Base-by-base conservation (phyloP, 2,113 vertebrate species). In the Sinocyclocheilus grahami region DNA sequence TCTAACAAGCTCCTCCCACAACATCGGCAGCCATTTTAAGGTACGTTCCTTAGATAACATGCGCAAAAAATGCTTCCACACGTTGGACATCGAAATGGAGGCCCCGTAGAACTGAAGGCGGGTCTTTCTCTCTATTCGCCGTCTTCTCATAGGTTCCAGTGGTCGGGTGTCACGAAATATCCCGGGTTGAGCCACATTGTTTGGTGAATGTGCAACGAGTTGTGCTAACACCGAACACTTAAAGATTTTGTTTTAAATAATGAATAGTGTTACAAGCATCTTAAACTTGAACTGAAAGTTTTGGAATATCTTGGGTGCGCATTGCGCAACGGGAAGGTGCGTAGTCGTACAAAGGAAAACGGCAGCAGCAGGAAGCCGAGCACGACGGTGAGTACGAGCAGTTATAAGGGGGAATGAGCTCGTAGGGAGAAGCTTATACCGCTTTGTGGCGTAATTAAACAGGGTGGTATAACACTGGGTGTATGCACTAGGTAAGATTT, bases 111-210 rank as follows among this genome's bases (percentile, higher is more conserved):
- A 83, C 46, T 30, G 63, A 33, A 69, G 90, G 90, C 86, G 88
- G 89, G 86, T 60, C 81, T 58, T 83, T 51, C 4, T 30, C 13
- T 12, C 55, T 83, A 5, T 53, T 81, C 42, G 60, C 84, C 12
- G 55, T 51, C 1, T 24, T 78, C 74, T 84, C 55, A 91, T 92
- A 89, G 91, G 90, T 83, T 67, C 46, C 60, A 48, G 74, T 30
- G 22, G 9, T 79, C 27, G 37, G 20, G 81, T 79, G 82, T 88
- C 90, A 87, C 79, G 81, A 74, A 88, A 89, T 55, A 86, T 83
- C 85, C 90, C 80, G 84, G 87, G 88, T 84, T 90, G 88, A 80
- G 89, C 76, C 87, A 92, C 88, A 91, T 92, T 93, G 92, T 94
- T 88, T 88, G 87, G 84, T 39, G 72, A 85, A 89, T 92, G 90